Evolutionary conservation across 2,888 invertebrate species (phyloP), one percentile per base, ranked within the genome.

Genomic region (Athrips mouffetella): DNA sequence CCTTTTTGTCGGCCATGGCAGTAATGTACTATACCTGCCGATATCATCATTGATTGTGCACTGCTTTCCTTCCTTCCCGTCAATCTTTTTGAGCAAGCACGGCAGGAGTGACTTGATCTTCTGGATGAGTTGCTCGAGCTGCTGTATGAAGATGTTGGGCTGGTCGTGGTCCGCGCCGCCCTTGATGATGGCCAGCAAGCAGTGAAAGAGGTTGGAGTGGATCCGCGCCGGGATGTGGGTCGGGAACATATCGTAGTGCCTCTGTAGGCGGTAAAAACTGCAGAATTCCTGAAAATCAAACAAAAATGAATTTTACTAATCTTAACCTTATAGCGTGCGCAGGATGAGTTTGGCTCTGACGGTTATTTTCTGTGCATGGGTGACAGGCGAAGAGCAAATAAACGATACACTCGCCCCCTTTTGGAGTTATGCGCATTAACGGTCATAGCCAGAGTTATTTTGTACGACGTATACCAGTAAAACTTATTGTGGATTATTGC

Each of bases 121-220:
- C 1, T 72, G 73, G 42, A 86, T 73, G 8, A 88, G 59, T 27
- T 80, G 74, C 49, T 85, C 79, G 45, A 88, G 52, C 51, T 87
- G 87, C 49, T 85, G 78, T 15, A 87, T 65, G 53, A 88, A 79
- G 39, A 81, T 79, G 46, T 76, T 76, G 0, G 79, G 74, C 45
- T 73, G 67, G 46, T 82, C 72, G 15, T 62, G 73, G 13, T 76
- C 75, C 0, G 80, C 63, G 3, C 76, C 77, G 37, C 75, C 70
- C 50, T 80, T 76, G 15, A 85, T 66, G 30, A 86, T 82, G 0
- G 82, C 78, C 37, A 81, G 59, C 3, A 88, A 66, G 49, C 86
- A 88, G 55, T 83, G 80, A 62, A 84, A 88, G 42, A 88, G 62
- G 52, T 81, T 79, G 16, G 79, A 74, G 65, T 88, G 86, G 1